phyloP scores from a whole-genome alignment of 2,797 vertebrate species.

The Vireo griseus region DNA sequence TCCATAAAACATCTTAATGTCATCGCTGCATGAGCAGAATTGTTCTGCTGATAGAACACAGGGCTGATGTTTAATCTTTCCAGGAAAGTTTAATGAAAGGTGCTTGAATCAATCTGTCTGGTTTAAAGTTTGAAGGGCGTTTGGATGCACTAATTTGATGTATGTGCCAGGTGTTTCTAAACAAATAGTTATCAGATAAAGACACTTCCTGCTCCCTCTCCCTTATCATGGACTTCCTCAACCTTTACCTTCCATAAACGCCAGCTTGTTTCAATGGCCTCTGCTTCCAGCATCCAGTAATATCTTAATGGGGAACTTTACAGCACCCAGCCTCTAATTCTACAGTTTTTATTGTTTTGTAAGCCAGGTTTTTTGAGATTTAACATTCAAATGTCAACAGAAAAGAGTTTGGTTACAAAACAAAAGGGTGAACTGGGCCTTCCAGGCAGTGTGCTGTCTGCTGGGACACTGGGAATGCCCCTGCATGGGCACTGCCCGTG shows the following conservation, averaged over 20 bases:
- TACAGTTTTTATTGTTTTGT: not conserved
- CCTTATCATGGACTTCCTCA: not conserved
- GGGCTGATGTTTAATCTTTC: conserved; percentile 59
- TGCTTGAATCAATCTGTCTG: conserved; percentile 39
- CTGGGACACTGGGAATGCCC: not conserved
- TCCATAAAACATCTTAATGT: not conserved
- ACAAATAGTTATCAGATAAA: conserved; percentile 36
- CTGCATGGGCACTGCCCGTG: not conserved
- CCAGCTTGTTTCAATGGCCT: not conserved
- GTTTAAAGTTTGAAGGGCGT: conserved; percentile 62
- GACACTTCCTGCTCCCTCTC: not conserved
- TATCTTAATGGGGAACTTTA: not conserved
- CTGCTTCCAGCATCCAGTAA: not conserved
- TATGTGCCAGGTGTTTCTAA: conserved; percentile 45
- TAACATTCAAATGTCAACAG: not conserved
- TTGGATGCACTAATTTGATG: not conserved
- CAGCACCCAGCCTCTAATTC: not conserved
- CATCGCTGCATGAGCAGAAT: not conserved
- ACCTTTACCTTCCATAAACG: not conserved
- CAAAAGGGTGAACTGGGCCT: not conserved
- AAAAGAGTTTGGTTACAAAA: not conserved
- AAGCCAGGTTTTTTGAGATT: not conserved
- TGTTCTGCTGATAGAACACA: not conserved
- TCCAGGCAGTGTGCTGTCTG: not conserved
- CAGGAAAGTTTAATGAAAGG: conserved; percentile 54